phyloP scores from a whole-genome alignment of 1,140 invertebrate species.

The Bilobella aurantiaca region DNA sequence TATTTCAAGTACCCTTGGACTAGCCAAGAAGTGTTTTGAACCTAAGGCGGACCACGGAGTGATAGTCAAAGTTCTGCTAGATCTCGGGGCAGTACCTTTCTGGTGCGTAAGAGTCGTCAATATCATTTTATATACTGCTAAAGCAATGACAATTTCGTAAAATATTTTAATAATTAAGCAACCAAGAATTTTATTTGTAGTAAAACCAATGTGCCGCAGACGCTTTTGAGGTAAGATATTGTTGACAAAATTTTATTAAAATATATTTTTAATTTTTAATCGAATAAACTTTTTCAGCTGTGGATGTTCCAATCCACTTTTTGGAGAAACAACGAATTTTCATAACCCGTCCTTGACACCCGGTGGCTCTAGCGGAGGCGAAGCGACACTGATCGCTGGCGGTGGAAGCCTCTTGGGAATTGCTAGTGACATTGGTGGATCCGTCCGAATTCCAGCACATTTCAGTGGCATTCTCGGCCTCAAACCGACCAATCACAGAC shows the following conservation, averaged over 20 bases:
- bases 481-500: conserved; percentile 29
- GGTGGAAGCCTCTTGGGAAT: conserved; percentile 39
- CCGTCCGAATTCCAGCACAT: conserved; percentile 31
- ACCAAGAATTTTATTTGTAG: too few species aligned
- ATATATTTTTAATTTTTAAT: not conserved
- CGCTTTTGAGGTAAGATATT: conserved; percentile 28
- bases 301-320: conserved; percentile 36
- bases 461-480: conserved; percentile 29
- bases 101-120: too few species aligned
- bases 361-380: conserved; percentile 36
- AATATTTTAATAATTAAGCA: too few species aligned
- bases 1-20: conserved; percentile 9
- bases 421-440: conserved; percentile 44
- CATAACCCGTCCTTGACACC: conserved; percentile 26
- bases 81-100: conserved; percentile 43
- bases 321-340: conserved; percentile 33
- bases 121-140: too few species aligned
- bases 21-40: conserved; percentile 37
- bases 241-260: not conserved
- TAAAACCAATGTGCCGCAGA: conserved; percentile 45
- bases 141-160: too few species aligned
- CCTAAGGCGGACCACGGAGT: conserved; percentile 38
- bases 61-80: conserved; percentile 37
- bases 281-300: conserved; percentile 19
- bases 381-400: conserved; percentile 36